A percentile compares a stretch with the other conserved stretches of the same genome.
Conservation (phyloP, 1,140 invertebrate genomes). For the Drosophila yakuba region DNA sequence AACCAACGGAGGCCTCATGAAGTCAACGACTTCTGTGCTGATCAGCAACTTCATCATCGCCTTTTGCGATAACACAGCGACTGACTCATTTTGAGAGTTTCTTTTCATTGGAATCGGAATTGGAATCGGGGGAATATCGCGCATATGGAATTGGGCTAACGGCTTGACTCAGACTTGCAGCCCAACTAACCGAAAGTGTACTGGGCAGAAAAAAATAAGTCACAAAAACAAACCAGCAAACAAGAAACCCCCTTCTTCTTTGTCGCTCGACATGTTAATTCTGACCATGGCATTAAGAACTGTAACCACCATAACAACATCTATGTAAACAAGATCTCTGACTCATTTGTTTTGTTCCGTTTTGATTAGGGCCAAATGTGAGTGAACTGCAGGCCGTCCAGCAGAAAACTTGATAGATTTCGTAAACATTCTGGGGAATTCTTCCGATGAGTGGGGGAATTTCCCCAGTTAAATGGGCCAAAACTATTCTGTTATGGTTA, state of each 20-base stretch:
- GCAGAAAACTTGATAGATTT: conserved; percentile 64
- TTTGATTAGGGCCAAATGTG: conserved; percentile 80
- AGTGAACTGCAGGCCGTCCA: conserved; percentile 56
- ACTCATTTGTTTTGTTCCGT: conserved; percentile 73
- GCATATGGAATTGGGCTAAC: conserved; percentile 77
- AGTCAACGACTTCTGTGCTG: conserved; percentile 76
- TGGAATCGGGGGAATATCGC: conserved; percentile 58
- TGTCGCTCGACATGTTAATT: conserved; percentile 58
- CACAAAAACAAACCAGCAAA: conserved; percentile 31
- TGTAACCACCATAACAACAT: conserved; percentile 27
- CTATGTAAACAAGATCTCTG: conserved; percentile 52
- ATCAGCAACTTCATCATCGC: conserved; percentile 41
- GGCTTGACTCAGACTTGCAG: conserved; percentile 45
- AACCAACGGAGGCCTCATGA: conserved; percentile 44
- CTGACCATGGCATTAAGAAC: conserved; percentile 69
- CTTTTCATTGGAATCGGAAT: conserved; percentile 76
- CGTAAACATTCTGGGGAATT: conserved; percentile 54
- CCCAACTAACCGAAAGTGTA: conserved; percentile 70
- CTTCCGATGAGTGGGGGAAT: conserved; percentile 36
- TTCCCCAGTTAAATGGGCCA: conserved; percentile 34
- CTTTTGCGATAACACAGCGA: conserved; percentile 29
- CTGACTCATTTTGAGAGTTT: conserved; percentile 64
- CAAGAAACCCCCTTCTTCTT: conserved; percentile 42
- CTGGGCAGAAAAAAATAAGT: conserved; percentile 55
- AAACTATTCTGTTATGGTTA: background rate